phyloP scores from a whole-genome alignment of 2,797 vertebrate species.

The Eulemur rubriventer region DNA sequence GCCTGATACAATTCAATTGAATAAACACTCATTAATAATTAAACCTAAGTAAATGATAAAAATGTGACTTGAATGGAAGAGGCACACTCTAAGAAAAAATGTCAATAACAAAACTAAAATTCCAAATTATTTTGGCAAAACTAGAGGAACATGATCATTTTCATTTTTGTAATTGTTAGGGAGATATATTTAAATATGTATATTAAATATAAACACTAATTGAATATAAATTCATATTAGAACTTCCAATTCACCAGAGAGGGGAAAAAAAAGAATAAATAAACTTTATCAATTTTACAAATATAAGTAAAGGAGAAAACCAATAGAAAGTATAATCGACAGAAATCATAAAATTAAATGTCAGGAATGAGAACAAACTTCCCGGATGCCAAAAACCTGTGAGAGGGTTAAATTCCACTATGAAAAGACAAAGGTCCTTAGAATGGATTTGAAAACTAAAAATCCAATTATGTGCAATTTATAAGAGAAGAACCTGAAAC shows the following conservation, averaged over 20 bases:
- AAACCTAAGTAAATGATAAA: neutral
- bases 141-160: neutral
- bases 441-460: neutral
- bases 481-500: neutral
- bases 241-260: neutral
- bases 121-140: slow-evolving; percentile 16
- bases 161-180: neutral
- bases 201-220: neutral
- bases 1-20: neutral
- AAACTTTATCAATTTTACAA: neutral
- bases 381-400: neutral
- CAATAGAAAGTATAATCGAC: neutral
- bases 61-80: neutral
- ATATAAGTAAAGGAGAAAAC: neutral
- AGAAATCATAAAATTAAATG: neutral
- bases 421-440: neutral
- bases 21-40: slow-evolving; percentile 12
- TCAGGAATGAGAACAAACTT: neutral
- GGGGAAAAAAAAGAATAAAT: neutral
- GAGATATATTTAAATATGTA: neutral
- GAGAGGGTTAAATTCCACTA: neutral
- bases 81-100: neutral
- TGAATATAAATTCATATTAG: neutral
- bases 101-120: slow-evolving; percentile 19
- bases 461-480: neutral